phyloP scores from a whole-genome alignment of 2,797 vertebrate species.

The Zalophus californianus region DNA sequence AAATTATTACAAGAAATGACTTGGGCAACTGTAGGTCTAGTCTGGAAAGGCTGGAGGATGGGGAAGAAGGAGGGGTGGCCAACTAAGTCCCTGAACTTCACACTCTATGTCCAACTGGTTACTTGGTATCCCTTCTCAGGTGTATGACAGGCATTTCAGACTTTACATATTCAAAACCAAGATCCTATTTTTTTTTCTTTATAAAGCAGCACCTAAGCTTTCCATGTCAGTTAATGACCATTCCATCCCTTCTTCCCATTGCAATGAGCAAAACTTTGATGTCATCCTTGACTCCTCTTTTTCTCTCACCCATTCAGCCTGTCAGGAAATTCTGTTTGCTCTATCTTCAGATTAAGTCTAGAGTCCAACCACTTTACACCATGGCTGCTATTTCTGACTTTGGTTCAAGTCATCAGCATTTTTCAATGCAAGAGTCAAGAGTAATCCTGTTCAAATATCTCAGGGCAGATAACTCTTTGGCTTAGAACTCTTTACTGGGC shows the following conservation, averaged over 20 bases:
- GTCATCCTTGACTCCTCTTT: background rate
- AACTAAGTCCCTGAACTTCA: background rate
- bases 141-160: background rate
- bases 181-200: background rate
- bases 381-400: background rate
- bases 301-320: background rate
- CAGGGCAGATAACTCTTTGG: background rate
- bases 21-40: background rate
- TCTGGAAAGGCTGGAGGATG: background rate
- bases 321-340: conserved; percentile 5
- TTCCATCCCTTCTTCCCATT: background rate
- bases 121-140: background rate
- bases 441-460: background rate
- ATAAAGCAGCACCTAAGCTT: background rate
- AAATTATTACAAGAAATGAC: background rate
- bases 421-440: background rate
- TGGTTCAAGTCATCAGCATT: background rate
- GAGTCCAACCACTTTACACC: background rate
- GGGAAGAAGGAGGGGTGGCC: background rate
- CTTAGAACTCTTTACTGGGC: background rate
- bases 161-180: background rate
- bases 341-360: background rate
- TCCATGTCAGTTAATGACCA: background rate
- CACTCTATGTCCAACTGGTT: background rate
- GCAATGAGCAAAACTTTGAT: background rate